phyloP scores from a whole-genome alignment of 2,113 vertebrate species.

The Lophura nycthemera region DNA sequence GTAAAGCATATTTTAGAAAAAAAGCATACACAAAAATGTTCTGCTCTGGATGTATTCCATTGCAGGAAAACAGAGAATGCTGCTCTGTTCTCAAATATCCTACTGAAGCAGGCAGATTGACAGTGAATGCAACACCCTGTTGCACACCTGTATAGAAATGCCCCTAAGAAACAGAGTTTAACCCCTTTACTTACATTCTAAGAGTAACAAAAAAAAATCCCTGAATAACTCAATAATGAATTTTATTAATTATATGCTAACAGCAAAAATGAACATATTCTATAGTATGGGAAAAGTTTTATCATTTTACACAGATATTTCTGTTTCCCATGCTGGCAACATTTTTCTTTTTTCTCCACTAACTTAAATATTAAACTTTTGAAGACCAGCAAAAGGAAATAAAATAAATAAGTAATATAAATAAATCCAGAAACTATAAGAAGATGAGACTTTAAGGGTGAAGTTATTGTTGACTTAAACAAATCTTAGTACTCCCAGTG shows the following conservation, averaged over 20 bases:
- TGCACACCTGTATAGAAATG: neutral
- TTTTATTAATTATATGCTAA: neutral
- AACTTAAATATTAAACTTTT: neutral
- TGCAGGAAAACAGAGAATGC: neutral
- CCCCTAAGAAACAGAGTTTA: neutral
- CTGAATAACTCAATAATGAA: neutral
- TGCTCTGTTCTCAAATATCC: neutral
- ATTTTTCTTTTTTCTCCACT: neutral
- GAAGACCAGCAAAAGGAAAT: neutral
- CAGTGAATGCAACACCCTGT: neutral
- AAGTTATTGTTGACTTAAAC: neutral
- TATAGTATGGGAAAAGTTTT: rapidly evolving
- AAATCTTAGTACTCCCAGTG: neutral
- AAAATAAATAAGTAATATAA: neutral
- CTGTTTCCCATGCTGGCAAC: neutral
- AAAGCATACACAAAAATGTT: neutral
- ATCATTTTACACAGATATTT: neutral
- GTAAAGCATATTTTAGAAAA: neutral
- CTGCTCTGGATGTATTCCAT: neutral
- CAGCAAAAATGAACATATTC: neutral
- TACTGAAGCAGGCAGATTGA: neutral
- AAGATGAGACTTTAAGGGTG: neutral
- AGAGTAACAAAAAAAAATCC: neutral
- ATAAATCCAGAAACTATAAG: neutral
- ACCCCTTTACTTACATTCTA: neutral